Conservation (phyloP, 2,888 invertebrate genomes). For the Enchytraeus crypticus region DNA sequence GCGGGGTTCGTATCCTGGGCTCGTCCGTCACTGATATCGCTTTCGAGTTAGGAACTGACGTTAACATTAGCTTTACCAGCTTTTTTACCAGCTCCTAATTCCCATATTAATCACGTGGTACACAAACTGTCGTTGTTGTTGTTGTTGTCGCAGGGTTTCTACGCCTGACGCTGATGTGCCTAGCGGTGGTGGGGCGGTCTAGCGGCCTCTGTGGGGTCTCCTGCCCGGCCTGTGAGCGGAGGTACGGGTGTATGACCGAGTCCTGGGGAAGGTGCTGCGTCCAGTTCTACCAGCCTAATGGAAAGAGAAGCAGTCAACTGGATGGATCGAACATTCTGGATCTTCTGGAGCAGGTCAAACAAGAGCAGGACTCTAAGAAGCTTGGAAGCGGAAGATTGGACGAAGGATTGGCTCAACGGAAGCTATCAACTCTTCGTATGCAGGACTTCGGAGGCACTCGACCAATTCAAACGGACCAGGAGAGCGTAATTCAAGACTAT, state of each 20-base stretch:
- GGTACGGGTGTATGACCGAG: conserved; percentile 5
- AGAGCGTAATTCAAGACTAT: no score
- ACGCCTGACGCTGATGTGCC: not conserved
- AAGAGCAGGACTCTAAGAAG: not conserved
- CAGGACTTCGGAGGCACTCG: no score
- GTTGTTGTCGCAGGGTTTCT: not conserved
- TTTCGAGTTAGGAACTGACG: no score
- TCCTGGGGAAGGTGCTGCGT: conserved; percentile 6
- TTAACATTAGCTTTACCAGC: no score
- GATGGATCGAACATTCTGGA: not conserved
- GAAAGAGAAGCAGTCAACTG: not conserved
- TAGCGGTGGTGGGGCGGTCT: not conserved
- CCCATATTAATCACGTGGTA: no score
- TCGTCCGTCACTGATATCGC: no score
- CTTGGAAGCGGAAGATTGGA: no score
- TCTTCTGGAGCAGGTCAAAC: not conserved
- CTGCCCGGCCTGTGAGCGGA: conserved; percentile 2
- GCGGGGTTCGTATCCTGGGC: no score
- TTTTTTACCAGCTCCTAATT: no score
- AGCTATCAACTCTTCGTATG: no score
- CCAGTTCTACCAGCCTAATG: conserved; percentile 6
- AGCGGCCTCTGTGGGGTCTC: conserved; percentile 1
- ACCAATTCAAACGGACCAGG: no score
- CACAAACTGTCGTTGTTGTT: not conserved
- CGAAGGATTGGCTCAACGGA: no score